Evolutionary conservation across 2,797 vertebrate genomes (phyloP), one percentile per base, ranked within the genome.

Genomic region (Luscinia luscinia): DNA sequence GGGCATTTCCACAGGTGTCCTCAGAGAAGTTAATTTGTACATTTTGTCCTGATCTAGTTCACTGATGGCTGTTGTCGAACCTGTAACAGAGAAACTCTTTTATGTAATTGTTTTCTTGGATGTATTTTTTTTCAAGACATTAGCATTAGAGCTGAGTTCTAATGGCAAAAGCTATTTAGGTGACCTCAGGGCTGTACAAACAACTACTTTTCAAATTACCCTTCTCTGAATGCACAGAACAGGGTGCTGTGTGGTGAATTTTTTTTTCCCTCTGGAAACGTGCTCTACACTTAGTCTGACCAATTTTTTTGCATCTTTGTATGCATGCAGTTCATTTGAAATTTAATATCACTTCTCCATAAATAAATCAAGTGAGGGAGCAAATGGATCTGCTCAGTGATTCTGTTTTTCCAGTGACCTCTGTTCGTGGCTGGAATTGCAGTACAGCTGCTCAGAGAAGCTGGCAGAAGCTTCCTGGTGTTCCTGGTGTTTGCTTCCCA

Each of bases 1-100:
- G 52, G 68, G 45, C 54, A 32, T 70, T 92, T 94, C 51, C 43
- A 49, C 52, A 57, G 59, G 51, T 93, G 34, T 87, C 84, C 73
- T 91, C 76, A 75, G 88, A 90, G 80, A 66, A 69, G 41, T 70
- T 74, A 45, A 46, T 67, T n/a, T 70, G 84, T 46, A 81, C 89
- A 4, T 77, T 92, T 87, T 94, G 93, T 96, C 78, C 89, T 89
- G 30, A 38, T 82, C 78, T 54, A 9, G 34, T 68, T 77, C 81
- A 54, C 41, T 74, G 77, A 55, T 61, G 70, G 54, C 85, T 69
- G 19, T 75, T 54, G 85, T 57, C 69, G 63, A 84, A 61, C 19
- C 40, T 76, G 26, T 46, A 76, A 41, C 80, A 66, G 81, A 92
- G 55, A 81, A 86, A 40, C 12, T 51, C 13, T 86, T 89, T 58